Conservation (phyloP, 2,888 invertebrate species). For the Marasmarcha lunaedactyla region DNA sequence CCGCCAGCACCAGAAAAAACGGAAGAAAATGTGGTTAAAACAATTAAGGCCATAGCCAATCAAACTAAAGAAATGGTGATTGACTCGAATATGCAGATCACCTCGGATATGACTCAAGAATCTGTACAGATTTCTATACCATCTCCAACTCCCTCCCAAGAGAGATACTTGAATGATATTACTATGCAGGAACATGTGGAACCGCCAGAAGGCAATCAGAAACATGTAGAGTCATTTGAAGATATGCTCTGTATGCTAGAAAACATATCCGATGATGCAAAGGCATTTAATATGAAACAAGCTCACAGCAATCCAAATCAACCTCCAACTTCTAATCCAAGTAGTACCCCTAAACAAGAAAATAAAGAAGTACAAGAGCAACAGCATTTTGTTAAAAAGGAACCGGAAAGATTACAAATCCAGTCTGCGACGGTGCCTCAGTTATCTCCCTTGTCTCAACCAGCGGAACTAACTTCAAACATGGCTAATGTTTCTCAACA, state of each 20-base stretch:
- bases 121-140: constrained; percentile 76
- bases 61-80: constrained; percentile 69
- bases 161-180: constrained; percentile 73
- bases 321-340: constrained; percentile 22
- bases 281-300: constrained; percentile 39
- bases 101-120: constrained; percentile 70
- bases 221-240: constrained; percentile 75
- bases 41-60: constrained; percentile 66
- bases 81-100: constrained; percentile 66
- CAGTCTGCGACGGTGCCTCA: constrained; percentile 73
- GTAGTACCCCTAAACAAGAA: constrained; percentile 25
- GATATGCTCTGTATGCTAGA: constrained; percentile 79
- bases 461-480: constrained; percentile 77
- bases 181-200: constrained; percentile 71
- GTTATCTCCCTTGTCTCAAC: constrained; percentile 78
- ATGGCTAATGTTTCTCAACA: constrained; percentile 80
- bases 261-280: constrained; percentile 66
- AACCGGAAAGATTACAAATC: constrained; percentile 40
- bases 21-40: constrained; percentile 57
- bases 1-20: constrained; percentile 27
- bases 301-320: constrained; percentile 7
- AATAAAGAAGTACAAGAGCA: constrained; percentile 33
- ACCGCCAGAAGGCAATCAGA: constrained; percentile 61
- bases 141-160: constrained; percentile 74
- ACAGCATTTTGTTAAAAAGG: constrained; percentile 35